Percentiles rank a stretch among this genome's conserved stretches.
Evolutionary conservation across 2,797 vertebrate species (phyloP).

Genomic region (Oreochromis mossambicus): DNA sequence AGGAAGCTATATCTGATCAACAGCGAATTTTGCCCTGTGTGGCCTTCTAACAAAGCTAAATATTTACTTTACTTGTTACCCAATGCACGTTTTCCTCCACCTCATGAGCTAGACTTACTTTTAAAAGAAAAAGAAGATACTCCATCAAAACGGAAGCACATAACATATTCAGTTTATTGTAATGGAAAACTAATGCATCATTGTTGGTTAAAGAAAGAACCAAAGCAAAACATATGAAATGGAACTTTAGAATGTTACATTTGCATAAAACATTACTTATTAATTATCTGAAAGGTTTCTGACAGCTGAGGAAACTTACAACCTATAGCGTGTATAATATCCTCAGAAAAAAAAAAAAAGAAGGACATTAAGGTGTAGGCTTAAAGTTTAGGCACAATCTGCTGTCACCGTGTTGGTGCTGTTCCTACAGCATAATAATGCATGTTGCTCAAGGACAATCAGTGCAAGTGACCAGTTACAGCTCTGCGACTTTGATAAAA

Average conservation of each 20-base stretch:
- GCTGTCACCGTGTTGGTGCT: neutral
- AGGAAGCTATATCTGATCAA: neutral
- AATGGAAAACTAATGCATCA: neutral
- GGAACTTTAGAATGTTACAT: neutral
- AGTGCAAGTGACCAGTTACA: neutral
- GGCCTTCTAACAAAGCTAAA: neutral
- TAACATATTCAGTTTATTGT: neutral
- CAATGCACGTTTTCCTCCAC: neutral
- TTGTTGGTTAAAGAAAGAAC: neutral
- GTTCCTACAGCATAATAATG: neutral
- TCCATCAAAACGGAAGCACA: neutral
- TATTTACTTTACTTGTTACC: neutral
- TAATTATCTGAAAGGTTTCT: neutral
- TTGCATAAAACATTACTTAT: neutral
- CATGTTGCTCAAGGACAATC: neutral
- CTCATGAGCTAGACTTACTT: neutral
- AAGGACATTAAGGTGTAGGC: neutral
- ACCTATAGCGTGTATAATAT: neutral
- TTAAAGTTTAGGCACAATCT: neutral
- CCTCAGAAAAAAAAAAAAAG: neutral
- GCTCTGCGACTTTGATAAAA: neutral
- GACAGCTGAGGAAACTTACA: neutral
- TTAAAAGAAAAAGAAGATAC: neutral
- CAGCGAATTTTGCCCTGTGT: neutral
- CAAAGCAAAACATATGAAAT: neutral